Evolutionary conservation across 2,888 invertebrate species (phyloP), one percentile per base, ranked within the genome.

Genomic region (Eupithecia subumbrata): DNA sequence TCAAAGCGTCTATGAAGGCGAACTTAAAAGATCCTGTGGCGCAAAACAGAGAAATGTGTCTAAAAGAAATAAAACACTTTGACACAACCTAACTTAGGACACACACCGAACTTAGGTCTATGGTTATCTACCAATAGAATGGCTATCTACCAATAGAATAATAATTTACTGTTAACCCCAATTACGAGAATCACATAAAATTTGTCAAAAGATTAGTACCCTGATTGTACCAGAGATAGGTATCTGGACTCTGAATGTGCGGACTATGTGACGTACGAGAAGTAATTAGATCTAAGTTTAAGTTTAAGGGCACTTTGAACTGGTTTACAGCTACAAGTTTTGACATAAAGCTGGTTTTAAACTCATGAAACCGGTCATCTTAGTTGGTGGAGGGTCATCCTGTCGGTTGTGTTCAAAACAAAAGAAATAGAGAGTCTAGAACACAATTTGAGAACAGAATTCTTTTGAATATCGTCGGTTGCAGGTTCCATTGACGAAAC

Each of bases 261-360:
- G 60, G 67, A 71, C 3, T 71, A 60, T 87, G 86, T 90, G 90
- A 92, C 88, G 89, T 88, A 90, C 88, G 87, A 79, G 84, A 81
- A 86, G 88, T 88, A 90, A 92, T 92, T 90, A 91, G 87, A 81
- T 82, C 83, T 78, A 76, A 78, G 80, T 80, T 79, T 74, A 77
- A 82, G 75, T 79, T 79, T 70, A 67, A 22, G 40, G 66, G 68
- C 37, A 63, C 48, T 69, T 72, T 45, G 22, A 70, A 71, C 43
- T 71, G 37, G 66, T 67, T 74, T n/a, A 74, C 56, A 60, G 25
- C 60, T 66, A 16, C 18, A 67, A 67, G 67, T 67, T 70, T 60
- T 4, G 25, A 40, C 22, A 37, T 71, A 60, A 40, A 71, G 56
- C 56, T 37, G 56, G 18, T 70, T 34, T 71, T 34, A 52, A 52